Evolutionary conservation across 1,140 invertebrate species (phyloP), one percentile per base, ranked within the genome.

Genomic region (Lepidostoma basale): DNA sequence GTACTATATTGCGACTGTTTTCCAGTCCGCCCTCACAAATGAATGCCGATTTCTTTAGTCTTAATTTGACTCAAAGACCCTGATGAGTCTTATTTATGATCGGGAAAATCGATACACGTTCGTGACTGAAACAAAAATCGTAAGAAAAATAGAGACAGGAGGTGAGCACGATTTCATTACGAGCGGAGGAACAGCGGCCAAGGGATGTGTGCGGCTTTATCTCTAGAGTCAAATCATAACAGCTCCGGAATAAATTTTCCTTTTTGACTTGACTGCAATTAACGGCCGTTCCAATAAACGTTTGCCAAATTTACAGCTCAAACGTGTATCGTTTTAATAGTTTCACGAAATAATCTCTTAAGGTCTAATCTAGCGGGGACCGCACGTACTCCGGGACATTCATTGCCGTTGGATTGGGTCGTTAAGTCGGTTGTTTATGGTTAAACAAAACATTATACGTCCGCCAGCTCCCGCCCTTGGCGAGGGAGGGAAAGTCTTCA

Each of bases 381-480:
- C 69, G 66, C 62, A 68, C 69, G 69, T 72, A 68, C 59, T n/a
- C 30, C 40, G 40, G 60, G 47, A 42, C 69, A 68, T 68, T 68
- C 69, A 67, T 68, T 67, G 69, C 65, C 69, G 60, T 68, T 72
- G 63, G 66, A 72, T 72, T 67, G 65, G 69, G 59, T 63, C 64
- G 69, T 67, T 72, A 67, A 72, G 69, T 65, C 69, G 54, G 64
- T 67, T 72, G 69, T 72, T 72, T 72, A 72, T 68, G 69, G 60
- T 64, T 49, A 67, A 72, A 72, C 69, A 68, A 68, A 72, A 72
- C 69, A 68, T 68, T 68, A 67, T 42, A 62, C 58, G 33, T 45
- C 59, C 67, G 25, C 68, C 26, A 30, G 42, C 62, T 47, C n/a
- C 47, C 62, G 44, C 62, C 62, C 62, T 64, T 28, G 26, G 25